Percentiles rank a stretch among this genome's conserved stretches.
Conservation (phyloP, 2,113 vertebrate genomes). For the Heterochromis multidens region DNA sequence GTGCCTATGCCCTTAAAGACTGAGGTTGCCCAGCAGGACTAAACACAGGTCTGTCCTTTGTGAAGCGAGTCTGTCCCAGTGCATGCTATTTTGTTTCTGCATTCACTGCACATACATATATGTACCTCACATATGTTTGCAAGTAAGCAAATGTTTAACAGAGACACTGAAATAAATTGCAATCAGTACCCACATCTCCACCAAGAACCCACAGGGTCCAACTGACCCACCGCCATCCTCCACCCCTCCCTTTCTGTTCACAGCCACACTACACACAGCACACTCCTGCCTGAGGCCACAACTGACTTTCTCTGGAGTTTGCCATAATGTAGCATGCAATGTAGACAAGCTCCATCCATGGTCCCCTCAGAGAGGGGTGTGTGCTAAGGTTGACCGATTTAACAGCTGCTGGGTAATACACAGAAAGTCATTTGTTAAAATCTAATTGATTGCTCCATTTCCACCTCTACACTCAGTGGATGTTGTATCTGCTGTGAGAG, state of each 20-base stretch:
- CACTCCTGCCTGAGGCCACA: constrained; percentile 59
- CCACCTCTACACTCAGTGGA: constrained; percentile 60
- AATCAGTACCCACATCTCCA: constrained; percentile 62
- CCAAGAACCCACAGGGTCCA: constrained; percentile 54
- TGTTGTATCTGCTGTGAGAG: constrained; percentile 39
- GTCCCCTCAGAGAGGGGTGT: constrained; percentile 50
- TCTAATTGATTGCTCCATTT: constrained; percentile 78
- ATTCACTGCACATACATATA: not conserved
- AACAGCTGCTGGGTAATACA: constrained; percentile 76
- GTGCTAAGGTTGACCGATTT: constrained; percentile 74
- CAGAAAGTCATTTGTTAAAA: constrained; percentile 79
- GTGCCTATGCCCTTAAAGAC: constrained; percentile 43
- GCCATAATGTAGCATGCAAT: constrained; percentile 58
- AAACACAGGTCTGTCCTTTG: constrained; percentile 37
- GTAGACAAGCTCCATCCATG: constrained; percentile 54
- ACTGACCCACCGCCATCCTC: constrained; percentile 64
- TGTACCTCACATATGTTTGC: not conserved
- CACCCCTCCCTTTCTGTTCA: constrained; percentile 62
- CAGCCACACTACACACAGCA: constrained; percentile 34
- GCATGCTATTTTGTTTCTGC: not conserved
- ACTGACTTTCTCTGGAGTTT: constrained; percentile 79
- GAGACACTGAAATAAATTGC: constrained; percentile 1
- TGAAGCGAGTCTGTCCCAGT: constrained; percentile 8
- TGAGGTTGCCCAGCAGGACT: constrained; percentile 37
- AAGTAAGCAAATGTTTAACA: constrained; percentile 25